phyloP scores from a whole-genome alignment of 2,113 vertebrate species.

The Petroica traversi region DNA sequence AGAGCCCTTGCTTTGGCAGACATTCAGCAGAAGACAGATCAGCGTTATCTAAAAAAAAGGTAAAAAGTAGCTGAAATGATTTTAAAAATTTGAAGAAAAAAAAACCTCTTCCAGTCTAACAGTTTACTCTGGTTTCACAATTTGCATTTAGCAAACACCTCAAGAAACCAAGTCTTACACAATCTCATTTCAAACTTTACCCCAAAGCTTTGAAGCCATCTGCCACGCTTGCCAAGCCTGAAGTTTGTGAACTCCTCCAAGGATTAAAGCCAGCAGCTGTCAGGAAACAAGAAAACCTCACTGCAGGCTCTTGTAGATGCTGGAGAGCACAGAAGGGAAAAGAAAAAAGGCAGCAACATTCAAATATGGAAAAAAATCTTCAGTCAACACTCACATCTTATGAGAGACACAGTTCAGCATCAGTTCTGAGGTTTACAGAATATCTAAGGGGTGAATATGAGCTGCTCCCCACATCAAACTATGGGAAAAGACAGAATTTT shows the following conservation, averaged over 20 bases:
- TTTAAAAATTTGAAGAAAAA: background rate
- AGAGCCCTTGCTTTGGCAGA: background rate
- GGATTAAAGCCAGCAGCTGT: background rate
- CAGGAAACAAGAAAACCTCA: background rate
- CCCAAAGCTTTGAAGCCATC: background rate
- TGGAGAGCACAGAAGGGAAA: background rate
- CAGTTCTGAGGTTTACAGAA: background rate
- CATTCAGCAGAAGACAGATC: background rate
- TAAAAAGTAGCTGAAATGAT: background rate
- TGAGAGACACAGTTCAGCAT: background rate
- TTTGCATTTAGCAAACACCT: background rate
- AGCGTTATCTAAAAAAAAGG: accelerated
- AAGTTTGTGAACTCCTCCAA: background rate
- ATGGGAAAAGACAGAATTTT: background rate
- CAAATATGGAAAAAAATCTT: background rate
- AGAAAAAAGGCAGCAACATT: background rate
- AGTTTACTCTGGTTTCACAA: background rate
- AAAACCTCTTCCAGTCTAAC: background rate
- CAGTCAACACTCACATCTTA: background rate
- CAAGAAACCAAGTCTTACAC: background rate
- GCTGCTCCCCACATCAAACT: background rate
- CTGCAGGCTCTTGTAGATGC: background rate
- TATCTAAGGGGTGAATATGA: background rate
- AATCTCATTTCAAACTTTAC: background rate
- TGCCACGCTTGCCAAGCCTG: background rate